Conservation (phyloP, 1,140 invertebrate genomes). For the Phocides pigmalion region DNA sequence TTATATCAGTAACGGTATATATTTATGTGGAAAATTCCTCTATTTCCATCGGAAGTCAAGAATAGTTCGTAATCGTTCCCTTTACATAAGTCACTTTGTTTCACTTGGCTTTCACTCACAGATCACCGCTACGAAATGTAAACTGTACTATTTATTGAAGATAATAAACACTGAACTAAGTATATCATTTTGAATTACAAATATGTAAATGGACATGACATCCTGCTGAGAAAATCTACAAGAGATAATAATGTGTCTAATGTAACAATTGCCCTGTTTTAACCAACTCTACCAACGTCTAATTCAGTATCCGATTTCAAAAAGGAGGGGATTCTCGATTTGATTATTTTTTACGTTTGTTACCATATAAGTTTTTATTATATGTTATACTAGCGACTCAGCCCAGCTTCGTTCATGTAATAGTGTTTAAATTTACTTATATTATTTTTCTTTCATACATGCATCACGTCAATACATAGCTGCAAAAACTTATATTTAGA, state of each 20-base stretch:
- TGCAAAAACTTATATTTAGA: no score
- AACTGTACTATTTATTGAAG: slow-evolving; percentile 13
- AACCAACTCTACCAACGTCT: no score
- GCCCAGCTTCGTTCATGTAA: no score
- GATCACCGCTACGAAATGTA: neutral
- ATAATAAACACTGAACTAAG: neutral
- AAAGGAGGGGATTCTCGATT: no score
- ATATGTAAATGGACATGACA: neutral
- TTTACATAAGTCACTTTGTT: slow-evolving; percentile 2
- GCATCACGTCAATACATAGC: no score
- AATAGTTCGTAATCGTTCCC: neutral
- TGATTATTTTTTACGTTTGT: no score
- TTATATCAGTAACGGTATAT: neutral
- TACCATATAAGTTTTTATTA: no score
- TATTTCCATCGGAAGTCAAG: neutral
- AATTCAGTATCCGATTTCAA: no score
- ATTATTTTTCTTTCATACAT: no score
- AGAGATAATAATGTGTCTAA: neutral
- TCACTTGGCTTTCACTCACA: slow-evolving; percentile 1
- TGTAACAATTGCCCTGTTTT: no score
- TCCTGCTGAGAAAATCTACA: neutral
- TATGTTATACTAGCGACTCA: no score
- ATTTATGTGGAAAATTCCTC: neutral
- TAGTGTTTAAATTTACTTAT: no score
- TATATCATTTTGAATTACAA: slow-evolving; percentile 1